Percentiles rank a stretch among this genome's conserved stretches.
phyloP scores from a whole-genome alignment of 2,888 invertebrate genomes.

The Callosobruchus maculatus region DNA sequence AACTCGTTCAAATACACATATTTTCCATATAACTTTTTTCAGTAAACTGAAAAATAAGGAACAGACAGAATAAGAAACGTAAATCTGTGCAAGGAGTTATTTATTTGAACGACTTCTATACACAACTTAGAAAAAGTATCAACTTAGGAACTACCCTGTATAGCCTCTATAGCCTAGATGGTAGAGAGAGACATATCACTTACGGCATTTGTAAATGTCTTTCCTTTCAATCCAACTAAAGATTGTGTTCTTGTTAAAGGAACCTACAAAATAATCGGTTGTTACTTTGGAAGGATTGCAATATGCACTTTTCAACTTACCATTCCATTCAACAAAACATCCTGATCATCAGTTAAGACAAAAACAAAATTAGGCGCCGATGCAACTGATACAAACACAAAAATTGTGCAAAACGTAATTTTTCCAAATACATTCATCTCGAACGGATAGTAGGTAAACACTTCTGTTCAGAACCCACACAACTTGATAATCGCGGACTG shows the following conservation, averaged over 20 bases:
- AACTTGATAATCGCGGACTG: neutral
- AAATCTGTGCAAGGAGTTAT: too few species aligned
- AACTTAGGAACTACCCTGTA: too few species aligned
- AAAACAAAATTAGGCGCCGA: conserved; percentile 66
- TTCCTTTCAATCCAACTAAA: conserved; percentile 62
- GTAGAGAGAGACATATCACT: too few species aligned
- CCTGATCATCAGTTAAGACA: conserved; percentile 84
- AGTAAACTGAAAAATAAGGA: too few species aligned
- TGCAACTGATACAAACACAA: neutral
- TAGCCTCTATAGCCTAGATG: too few species aligned
- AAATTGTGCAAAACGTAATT: neutral
- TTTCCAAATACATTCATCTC: neutral
- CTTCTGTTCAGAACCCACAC: neutral
- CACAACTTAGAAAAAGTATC: too few species aligned
- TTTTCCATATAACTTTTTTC: too few species aligned
- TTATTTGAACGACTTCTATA: too few species aligned
- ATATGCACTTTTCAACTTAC: conserved; percentile 51
- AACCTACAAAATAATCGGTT: conserved; percentile 51
- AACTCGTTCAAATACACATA: too few species aligned
- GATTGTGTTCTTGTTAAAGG: conserved; percentile 56
- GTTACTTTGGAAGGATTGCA: neutral
- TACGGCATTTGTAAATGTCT: conserved; percentile 72
- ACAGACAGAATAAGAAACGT: too few species aligned
- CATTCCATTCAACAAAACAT: conserved; percentile 72
- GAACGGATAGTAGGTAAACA: neutral